Percentiles rank a stretch among this genome's conserved stretches.
Evolutionary conservation across 2,113 vertebrate species (phyloP).

Genomic region (Carassius carassius): DNA sequence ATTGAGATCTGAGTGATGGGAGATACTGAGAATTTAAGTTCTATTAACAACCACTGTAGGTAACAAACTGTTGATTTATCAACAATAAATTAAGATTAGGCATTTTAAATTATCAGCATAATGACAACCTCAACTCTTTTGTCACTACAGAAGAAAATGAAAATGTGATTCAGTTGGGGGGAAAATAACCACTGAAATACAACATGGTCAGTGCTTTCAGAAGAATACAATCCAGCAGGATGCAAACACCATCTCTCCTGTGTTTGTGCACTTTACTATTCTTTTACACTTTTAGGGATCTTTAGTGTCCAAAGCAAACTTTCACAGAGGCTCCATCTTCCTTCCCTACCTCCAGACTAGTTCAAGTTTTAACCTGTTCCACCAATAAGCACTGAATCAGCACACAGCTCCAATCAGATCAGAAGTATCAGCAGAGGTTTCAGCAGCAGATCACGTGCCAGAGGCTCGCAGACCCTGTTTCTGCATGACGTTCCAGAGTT

Average conservation of each 20-base stretch:
- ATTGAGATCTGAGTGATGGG: not conserved
- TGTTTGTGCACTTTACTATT: not conserved
- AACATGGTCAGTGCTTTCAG: not conserved
- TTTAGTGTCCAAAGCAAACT: not conserved
- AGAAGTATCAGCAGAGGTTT: not conserved
- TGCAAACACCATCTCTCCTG: not conserved
- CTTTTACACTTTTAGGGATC: not conserved
- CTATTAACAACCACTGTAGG: not conserved
- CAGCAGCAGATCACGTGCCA: conserved; percentile 77
- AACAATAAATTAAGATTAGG: conserved; percentile 23
- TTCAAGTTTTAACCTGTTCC: not conserved
- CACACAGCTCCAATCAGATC: not conserved
- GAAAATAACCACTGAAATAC: too few relatives aligned
- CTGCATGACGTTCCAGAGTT: conserved; percentile 99
- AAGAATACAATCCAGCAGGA: not conserved
- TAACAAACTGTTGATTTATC: not conserved
- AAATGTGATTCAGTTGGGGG: too few relatives aligned
- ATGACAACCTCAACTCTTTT: not conserved
- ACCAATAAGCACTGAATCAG: not conserved
- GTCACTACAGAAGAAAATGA: not conserved
- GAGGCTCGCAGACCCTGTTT: conserved; percentile 90
- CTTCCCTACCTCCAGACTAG: not conserved
- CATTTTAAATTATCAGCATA: not conserved
- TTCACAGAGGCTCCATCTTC: not conserved
- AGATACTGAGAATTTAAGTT: not conserved